Evolutionary conservation across 2,113 vertebrate species (phyloP), one percentile per base, ranked within the genome.

Genomic region (Myodes glareolus): DNA sequence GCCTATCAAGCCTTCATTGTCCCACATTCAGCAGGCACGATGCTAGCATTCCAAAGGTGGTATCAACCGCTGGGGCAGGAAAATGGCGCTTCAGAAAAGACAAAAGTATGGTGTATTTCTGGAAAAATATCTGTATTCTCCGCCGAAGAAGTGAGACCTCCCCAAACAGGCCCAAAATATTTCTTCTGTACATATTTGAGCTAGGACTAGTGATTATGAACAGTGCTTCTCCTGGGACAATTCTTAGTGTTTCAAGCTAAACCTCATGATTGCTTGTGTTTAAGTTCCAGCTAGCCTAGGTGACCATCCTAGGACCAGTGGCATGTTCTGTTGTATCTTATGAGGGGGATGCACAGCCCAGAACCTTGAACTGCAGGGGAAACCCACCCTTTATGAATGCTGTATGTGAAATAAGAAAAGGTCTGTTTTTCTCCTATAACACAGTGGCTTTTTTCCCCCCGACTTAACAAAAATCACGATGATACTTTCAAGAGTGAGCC

Each of bases 231-330:
- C 85, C 88, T 92, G 88, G 80, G 55, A 95, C 85, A 81, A 36
- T 94, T 85, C 97, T 93, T 29, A 97, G 98, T 89, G 50, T 93
- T 91, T 97, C 95, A 96, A 97, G 95, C 97, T 17, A 97, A 96
- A 91, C 87, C 76, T 97, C 82, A 39, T 10, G 11, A 96, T 98
- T 97, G 80, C 91, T 95, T 91, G 95, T 33, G 67, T 90, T 87
- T 27, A 91, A 95, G 80, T 94, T 70, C 31, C 86, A 81, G 4
- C 42, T 72, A 67, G 80, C 61, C 75, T 84, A 68, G 50, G 45
- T 78, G 45, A 39, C 80, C 80, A n/a, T 90, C 61, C 21, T 90
- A 88, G 91, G 76, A 31, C 95, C 25, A 0, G 31, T 1, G 25
- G 33, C 94, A 92, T 73, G 80, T 11, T 68, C 91, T 23, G 21